Base-by-base conservation (phyloP, 1,140 invertebrate genomes). In the Monochamus saltuarius region DNA sequence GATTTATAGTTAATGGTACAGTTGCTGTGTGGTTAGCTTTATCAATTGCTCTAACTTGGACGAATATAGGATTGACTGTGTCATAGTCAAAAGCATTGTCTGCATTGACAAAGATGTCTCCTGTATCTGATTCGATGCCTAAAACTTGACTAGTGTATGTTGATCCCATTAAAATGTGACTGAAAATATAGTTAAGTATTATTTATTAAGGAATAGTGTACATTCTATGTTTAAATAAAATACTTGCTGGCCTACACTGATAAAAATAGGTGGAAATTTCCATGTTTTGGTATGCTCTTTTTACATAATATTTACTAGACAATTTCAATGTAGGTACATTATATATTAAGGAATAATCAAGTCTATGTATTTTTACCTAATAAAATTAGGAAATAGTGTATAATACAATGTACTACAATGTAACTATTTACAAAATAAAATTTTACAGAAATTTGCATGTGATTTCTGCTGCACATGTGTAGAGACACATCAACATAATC, bases 41-140 rank as follows among this genome's bases (percentile, higher is more conserved):
- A 65, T 84, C 83, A 10, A 71, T 73, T 4, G 74, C 75, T 22
- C 61, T 61, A 39, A 84, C 79, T 77, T 84, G 83, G 8, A 84
- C 73, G 54, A 81, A 71, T 6, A 84, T 70, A 58, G 79, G 75
- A 47, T 75, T 80, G 66, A 84, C 81, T 34, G 78, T 70, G 62
- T 85, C 82, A 63, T 82, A 84, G 65, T 85, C 81, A 58, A 85
- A 83, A 10, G 79, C 75, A 35, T 81, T 72, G 37, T 82, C 72
- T 9, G 64, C 35, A 1, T 66, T 74, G 0, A 83, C 82, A 50
- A 49, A 69, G 34, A 85, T 79, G 7, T 74, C 70, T 1, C 83
- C 84, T 0, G 74, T 79, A 0, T 54, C 40, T 7, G 72, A 29
- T 56, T 83, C 71, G 35, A 84, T 84, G 13, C 34, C 50, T 11